A percentile compares a stretch with the other conserved stretches of the same genome.
phyloP scores from a whole-genome alignment of 1,140 invertebrate genomes.

The Leptinotarsa defecta region DNA sequence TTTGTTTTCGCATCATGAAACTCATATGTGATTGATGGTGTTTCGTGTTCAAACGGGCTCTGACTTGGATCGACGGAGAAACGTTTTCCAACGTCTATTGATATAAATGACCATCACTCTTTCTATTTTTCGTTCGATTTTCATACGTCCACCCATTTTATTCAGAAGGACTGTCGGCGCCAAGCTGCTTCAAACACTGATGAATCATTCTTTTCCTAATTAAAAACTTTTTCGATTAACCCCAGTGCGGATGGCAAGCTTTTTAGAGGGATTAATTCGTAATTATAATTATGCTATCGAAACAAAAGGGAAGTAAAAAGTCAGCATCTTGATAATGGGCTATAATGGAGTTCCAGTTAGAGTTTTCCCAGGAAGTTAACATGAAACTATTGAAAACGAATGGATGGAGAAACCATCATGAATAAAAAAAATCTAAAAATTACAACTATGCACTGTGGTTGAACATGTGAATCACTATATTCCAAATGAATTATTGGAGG shows the following conservation, averaged over 20 bases:
- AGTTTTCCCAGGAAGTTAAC: no score
- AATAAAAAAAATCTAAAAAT: no score
- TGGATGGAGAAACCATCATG: no score
- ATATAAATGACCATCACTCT: constrained; percentile 19
- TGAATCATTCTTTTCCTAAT: not conserved
- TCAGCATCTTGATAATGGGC: no score
- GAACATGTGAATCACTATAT: no score
- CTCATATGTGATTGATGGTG: constrained; percentile 18
- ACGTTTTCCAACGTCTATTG: constrained; percentile 10
- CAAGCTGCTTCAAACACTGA: not conserved
- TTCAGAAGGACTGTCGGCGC: not conserved
- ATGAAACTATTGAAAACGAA: no score
- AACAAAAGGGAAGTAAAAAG: no score
- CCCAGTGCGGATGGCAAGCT: not conserved
- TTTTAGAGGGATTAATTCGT: no score
- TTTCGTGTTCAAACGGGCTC: not conserved
- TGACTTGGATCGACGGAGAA: constrained; percentile 8
- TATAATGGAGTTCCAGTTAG: no score
- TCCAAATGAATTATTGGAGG: no score
- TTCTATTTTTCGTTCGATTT: not conserved
- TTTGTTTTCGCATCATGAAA: constrained; percentile 18
- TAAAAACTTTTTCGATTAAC: not conserved
- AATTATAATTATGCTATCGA: no score
- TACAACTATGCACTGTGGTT: no score
- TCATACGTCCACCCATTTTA: not conserved